Evolutionary conservation across 2,797 vertebrate genomes (phyloP), one percentile per base, ranked within the genome.

Genomic region (Microtus agrestis): DNA sequence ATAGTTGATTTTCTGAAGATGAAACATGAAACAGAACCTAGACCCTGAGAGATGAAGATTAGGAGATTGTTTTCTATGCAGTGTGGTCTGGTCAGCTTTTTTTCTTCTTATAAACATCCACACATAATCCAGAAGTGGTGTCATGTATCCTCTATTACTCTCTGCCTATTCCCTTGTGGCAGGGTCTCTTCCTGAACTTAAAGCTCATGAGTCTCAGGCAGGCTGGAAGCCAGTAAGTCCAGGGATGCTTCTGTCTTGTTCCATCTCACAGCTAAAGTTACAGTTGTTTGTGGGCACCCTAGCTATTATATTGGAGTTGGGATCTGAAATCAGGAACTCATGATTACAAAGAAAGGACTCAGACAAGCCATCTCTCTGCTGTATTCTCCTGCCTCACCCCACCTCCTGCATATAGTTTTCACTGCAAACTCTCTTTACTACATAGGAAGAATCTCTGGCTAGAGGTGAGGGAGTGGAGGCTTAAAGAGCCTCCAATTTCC

Each of bases 381-480:
- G 5, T n/a, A 23, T 21, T 54, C n/a, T 56, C 34, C 19, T 37
- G 12, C 31, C 27, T 6, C 37, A 73, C 0, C 29, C 46, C 8
- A 9, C 29, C 12, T 37, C 51, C 4, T 37, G n/a, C 34, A 56
- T 3, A 4, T n/a, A 56, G 84, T 59, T 69, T 31, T 56, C 27
- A 29, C 0, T 48, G 19, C 6, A 7, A 5, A 21, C 4, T 0
- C 1, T 27, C 37, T 37, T 80, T 9, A 23, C 61, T 27, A n/a
- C 31, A n/a, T 14, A 34, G 31, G 34, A 63, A 86, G 43, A 73
- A 15, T 13, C 48, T 87, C 29, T 76, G 21, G 40, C 81, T 31
- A 19, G 17, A 71, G 59, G 46, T 54, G 51, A 65, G 34, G 37
- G 15, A 61, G 2, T 25, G 4, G 29, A 87, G 46, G 13, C 40